Conservation (phyloP, 2,113 vertebrate genomes). For the Nestor notabilis region DNA sequence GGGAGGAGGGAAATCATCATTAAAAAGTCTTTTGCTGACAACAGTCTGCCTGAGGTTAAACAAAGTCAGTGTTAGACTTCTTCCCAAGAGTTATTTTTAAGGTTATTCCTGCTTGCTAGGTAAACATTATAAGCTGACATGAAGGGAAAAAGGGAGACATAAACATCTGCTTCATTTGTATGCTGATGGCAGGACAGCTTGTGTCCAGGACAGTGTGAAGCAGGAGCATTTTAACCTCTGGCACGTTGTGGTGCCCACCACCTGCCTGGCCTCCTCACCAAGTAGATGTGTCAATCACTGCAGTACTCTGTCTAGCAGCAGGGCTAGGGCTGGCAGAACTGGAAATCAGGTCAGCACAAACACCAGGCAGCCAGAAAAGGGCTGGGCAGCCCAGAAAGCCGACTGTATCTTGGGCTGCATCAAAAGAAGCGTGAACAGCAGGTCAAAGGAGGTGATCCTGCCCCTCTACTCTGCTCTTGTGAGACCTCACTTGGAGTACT, state of each 20-base stretch:
- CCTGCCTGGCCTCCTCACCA: rapidly evolving
- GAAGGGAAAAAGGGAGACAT: not conserved
- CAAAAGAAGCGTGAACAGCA: no score
- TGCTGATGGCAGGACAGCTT: rapidly evolving
- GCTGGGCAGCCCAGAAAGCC: no score
- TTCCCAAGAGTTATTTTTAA: not conserved
- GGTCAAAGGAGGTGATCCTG: no score
- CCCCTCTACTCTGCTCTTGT: no score
- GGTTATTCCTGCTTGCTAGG: not conserved
- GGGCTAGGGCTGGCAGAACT: not conserved
- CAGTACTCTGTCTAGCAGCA: not conserved
- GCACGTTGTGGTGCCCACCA: rapidly evolving
- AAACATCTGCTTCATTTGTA: rapidly evolving
- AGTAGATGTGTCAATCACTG: not conserved
- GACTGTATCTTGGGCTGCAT: no score
- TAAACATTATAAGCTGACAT: not conserved
- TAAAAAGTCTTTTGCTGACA: not conserved
- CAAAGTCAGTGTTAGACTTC: not conserved
- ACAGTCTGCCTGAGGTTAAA: conserved; percentile 9
- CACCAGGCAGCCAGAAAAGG: not conserved
- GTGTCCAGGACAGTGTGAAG: rapidly evolving
- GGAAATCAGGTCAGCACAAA: no score
- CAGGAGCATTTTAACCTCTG: not conserved
- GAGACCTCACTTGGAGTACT: no score
- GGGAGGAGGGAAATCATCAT: not conserved